Base-by-base conservation (phyloP, 2,888 invertebrate species). In the Nebria salina region DNA sequence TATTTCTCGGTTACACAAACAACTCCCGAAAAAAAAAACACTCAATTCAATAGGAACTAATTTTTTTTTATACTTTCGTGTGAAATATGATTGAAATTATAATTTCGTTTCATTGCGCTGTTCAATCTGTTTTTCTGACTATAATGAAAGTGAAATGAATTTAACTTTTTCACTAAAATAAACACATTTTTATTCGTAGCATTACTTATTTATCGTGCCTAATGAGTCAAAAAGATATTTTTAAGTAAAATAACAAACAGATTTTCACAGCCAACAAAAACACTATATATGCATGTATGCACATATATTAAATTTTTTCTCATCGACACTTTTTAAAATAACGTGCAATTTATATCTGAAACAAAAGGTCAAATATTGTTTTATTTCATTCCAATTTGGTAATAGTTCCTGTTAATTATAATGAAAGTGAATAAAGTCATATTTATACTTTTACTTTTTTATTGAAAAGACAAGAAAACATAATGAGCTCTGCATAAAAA, bases 401-500 rank as follows among this genome's bases (percentile, higher is more conserved):
- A 4, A 34, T 34, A 34, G 34, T 34, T 34, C 34, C 34, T 34
- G 34, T 34, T 20, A 26, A 68, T 68, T 2, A 68, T 25, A 68
- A 26, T 9, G 26, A 42, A 8, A 73, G 42, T 54, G 54, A 8
- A 54, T 54, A 8, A 54, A 54, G 8, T 54, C 13, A 54, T 54
- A 11, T 54, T 76, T 76, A 34, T 77, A 72, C 26, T 73, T 78
- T 78, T 78, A 78, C 77, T 78, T 78, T 78, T 70, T 78, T 78
- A 78, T 78, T 78, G 72, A 78, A 78, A 78, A 73, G 72, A 78
- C 78, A 78, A 77, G 78, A 73, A 68, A 73, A 73, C 73, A 73
- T 34, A 73, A 42, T 73, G 41, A 42, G 41, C 43, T 73, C 20
- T 73, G 42, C 41, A 43, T 42, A 68, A 11, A 25, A 1, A 25